Evolutionary conservation across 2,797 vertebrate genomes (phyloP).

Genomic region (Dendrocincla fuliginosa): DNA sequence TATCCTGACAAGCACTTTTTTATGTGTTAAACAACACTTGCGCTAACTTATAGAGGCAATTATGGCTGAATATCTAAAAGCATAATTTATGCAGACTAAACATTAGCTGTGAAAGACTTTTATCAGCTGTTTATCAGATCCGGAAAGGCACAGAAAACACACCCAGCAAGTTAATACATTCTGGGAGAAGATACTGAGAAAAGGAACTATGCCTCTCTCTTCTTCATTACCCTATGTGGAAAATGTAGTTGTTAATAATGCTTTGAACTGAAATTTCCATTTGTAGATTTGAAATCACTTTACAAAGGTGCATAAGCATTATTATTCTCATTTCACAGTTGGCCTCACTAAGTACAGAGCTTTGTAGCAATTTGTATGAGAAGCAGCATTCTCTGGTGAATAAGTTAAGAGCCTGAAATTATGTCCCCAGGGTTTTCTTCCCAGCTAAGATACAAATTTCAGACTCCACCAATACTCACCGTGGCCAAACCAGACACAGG

Average conservation of each 20-base stretch:
- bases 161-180: background rate
- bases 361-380: constrained; percentile 47
- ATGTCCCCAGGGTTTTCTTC: constrained; percentile 12
- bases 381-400: background rate
- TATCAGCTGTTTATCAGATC: background rate
- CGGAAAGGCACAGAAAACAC: background rate
- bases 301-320: constrained; percentile 45
- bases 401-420: constrained; percentile 39
- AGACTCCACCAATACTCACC: background rate
- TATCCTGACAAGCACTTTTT: background rate
- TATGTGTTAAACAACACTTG: background rate
- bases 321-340: constrained; percentile 61
- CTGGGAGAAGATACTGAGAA: background rate
- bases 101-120: background rate
- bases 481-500: background rate
- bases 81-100: background rate
- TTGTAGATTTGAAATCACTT: constrained; percentile 52
- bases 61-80: background rate
- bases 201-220: background rate
- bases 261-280: constrained; percentile 46
- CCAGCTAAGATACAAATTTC: background rate
- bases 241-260: constrained; percentile 23
- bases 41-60: background rate
- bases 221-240: background rate
- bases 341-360: constrained; percentile 50